A percentile compares a stretch with the other conserved stretches of the same genome.
These are phyloP conservation scores for Aurelia coerulea DNA, from an alignment of 30 jellyfish, hydroid and myxozoan genomes.

Conservation along the genomic window DNA sequence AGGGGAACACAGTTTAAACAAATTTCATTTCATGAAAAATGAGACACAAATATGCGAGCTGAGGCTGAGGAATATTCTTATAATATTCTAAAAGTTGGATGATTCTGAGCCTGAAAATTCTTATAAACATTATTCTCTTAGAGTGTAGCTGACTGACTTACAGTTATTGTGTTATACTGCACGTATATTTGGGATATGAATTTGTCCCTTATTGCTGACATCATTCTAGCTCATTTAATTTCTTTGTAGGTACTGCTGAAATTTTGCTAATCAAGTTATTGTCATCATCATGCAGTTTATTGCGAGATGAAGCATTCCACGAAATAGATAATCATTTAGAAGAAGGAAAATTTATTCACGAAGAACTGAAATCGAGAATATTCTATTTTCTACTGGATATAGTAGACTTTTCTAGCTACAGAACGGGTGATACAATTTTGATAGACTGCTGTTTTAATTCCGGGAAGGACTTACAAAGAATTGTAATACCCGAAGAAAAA, in stretches of 20 bases:
- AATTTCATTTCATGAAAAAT: too few relatives aligned
- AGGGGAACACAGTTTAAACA: too few relatives aligned
- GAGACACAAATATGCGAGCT: too few relatives aligned
- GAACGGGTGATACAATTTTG: background rate
- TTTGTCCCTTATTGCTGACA: too few relatives aligned
- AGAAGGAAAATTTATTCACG: background rate
- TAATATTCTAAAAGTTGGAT: too few relatives aligned
- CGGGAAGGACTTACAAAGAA: background rate
- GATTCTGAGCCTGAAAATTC: too few relatives aligned
- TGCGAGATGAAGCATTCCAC: conserved; percentile 12
- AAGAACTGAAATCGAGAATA: background rate
- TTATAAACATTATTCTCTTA: too few relatives aligned
- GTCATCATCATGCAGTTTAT: background rate
- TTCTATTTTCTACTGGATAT: background rate
- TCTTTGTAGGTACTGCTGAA: background rate
- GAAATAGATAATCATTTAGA: conserved; percentile 4
- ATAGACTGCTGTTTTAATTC: conserved; percentile 12
- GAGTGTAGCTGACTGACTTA: background rate
- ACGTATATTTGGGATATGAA: too few relatives aligned
- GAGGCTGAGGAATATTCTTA: too few relatives aligned
- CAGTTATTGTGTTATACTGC: background rate
- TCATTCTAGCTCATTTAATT: too few relatives aligned
- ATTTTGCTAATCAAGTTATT: background rate
- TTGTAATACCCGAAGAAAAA: conserved; percentile 1
- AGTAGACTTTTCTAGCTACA: background rate